Evolutionary conservation across 1,140 invertebrate genomes (phyloP), one percentile per base, ranked within the genome.

Genomic region (Hormaphis cornu): DNA sequence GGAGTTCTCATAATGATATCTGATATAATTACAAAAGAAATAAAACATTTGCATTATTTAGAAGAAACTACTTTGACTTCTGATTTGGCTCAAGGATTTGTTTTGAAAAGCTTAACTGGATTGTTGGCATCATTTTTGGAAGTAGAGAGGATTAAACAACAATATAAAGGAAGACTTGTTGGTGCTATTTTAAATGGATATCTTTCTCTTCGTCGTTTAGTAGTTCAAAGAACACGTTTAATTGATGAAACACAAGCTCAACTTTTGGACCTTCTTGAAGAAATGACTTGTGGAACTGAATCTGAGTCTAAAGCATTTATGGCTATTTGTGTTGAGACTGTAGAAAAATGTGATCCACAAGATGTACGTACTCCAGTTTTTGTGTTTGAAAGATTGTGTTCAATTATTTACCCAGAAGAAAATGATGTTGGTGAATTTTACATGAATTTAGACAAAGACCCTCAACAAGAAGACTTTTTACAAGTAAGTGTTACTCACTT

Each of bases 221-320:
- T 97, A 14, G 91, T 98, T 54, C 95, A 98, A 79, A 82, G 95
- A 69, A 98, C 95, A 0, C 86, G 95, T 70, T 82, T 96, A 26
- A 94, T 97, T 48, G 95, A 98, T 79, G 94, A 97, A 77, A 95
- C 95, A 1, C 95, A 98, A 80, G 93, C 97, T 76, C 95, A 95
- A 76, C 79, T 98, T 12, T 80, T 98, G 0, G 93, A 95, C 76
- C 82, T 97, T 70, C 80, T 98, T 4, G 96, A 98, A 80, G 93
- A 97, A 78, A 95, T 98, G 86, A 98, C 95, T 1, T 91, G 89
- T 35, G 92, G 93, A 8, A 98, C 93, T 1, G 93, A 97, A 80
- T 87, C 90, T 53, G 95, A 98, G 80, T 97, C 94, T 0, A 90
- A 93, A 74, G 91, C 93, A 59, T 98, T 98, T 75, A 98, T 98